A percentile compares a stretch with the other conserved stretches of the same genome.
These are phyloP conservation scores for Hypotaenidia philippensis DNA, from an alignment of 2,797 vertebrate genomes.

Conservation along the genomic window DNA sequence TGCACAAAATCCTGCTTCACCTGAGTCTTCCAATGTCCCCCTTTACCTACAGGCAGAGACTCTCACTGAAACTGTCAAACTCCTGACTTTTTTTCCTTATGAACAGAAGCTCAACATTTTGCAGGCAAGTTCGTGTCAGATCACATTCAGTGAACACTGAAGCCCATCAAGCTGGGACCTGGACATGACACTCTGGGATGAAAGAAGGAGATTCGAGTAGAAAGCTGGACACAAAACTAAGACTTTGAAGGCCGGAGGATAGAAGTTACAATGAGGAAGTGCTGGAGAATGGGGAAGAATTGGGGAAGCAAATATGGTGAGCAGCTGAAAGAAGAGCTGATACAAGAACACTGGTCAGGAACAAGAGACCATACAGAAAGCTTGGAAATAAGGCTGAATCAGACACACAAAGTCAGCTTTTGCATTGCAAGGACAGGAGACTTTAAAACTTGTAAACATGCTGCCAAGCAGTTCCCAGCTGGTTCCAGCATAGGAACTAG, in stretches of 20 bases:
- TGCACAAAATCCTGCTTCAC: not conserved
- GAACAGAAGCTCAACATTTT: not conserved
- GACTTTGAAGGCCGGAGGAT: not conserved
- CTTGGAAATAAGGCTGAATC: not conserved
- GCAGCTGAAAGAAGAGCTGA: not conserved
- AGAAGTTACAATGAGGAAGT: not conserved
- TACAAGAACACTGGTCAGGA: not conserved
- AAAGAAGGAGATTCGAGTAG: not conserved
- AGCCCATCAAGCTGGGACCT: not conserved
- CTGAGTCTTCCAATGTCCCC: not conserved
- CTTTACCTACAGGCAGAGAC: not conserved
- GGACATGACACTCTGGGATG: not conserved
- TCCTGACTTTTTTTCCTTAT: not conserved
- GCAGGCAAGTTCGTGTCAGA: not conserved
- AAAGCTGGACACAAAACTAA: not conserved
- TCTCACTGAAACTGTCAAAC: not conserved
- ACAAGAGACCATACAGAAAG: not conserved
- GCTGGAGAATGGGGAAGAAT: not conserved
- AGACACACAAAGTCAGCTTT: not conserved
- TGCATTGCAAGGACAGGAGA: not conserved
- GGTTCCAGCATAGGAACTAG: not conserved
- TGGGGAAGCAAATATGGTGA: not conserved
- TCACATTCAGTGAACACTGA: not conserved
- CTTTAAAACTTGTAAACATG: rapidly evolving
- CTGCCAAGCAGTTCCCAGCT: not conserved